Evolutionary conservation across 2,888 invertebrate species (phyloP).

Genomic region (Serripes groenlandicus): DNA sequence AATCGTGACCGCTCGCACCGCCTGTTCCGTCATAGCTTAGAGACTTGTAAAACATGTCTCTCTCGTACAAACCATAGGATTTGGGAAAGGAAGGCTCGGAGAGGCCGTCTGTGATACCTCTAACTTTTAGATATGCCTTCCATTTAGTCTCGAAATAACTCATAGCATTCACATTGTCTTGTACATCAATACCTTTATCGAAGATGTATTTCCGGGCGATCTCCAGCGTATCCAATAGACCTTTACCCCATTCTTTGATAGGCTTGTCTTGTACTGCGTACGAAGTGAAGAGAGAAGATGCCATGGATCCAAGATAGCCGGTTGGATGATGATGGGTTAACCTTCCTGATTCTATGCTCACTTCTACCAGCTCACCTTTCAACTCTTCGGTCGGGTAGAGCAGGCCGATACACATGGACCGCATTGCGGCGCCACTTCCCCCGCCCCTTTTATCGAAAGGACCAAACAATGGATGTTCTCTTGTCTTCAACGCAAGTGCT

Average conservation of each 20-base stretch:
- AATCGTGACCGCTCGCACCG: conserved; percentile 84
- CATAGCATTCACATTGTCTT: conserved; percentile 80
- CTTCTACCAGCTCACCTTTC: conserved; percentile 77
- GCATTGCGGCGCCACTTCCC: conserved; percentile 84
- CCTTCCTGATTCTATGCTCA: conserved; percentile 81
- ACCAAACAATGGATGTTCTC: neutral
- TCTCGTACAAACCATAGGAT: conserved; percentile 73
- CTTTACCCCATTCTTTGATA: conserved; percentile 79
- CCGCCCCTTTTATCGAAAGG: conserved; percentile 69
- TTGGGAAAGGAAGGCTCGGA: conserved; percentile 76
- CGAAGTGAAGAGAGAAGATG: conserved; percentile 81
- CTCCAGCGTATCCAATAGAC: conserved; percentile 76
- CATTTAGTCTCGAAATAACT: conserved; percentile 79
- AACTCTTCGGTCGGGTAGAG: conserved; percentile 77
- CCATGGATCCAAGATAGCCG: conserved; percentile 82
- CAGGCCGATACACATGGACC: conserved; percentile 84
- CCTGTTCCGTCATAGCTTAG: conserved; percentile 81
- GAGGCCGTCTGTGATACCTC: conserved; percentile 75
- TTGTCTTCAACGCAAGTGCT: neutral
- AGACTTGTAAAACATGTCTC: conserved; percentile 79
- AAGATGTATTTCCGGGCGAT: conserved; percentile 77
- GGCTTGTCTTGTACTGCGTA: conserved; percentile 78
- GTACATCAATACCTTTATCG: conserved; percentile 69
- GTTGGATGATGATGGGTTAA: conserved; percentile 84
- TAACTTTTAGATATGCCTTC: conserved; percentile 76